These are phyloP conservation scores for Ceyx melanurus DNA, from an alignment of 2,113 vertebrate species.

Conservation along the genomic window DNA sequence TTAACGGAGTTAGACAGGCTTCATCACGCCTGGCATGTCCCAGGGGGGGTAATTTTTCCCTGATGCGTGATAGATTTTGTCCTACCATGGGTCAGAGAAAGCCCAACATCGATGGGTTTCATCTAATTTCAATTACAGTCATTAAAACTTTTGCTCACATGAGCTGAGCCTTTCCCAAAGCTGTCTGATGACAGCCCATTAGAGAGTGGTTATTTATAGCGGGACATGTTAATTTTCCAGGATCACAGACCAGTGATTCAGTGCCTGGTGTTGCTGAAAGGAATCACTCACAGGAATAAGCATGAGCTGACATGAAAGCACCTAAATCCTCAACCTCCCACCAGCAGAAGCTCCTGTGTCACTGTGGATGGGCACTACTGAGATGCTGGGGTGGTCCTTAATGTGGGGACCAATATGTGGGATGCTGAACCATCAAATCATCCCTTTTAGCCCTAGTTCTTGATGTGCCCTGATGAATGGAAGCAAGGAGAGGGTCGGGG, in stretches of 20 bases:
- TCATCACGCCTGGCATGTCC: background rate
- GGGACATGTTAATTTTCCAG: slow-evolving; percentile 71
- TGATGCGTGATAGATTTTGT: slow-evolving; percentile 60
- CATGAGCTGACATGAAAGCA: slow-evolving; percentile 47
- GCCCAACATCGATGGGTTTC: slow-evolving; percentile 67
- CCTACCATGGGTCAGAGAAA: slow-evolving; percentile 61
- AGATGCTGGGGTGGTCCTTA: background rate
- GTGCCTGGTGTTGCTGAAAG: slow-evolving; percentile 61
- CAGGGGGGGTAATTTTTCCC: slow-evolving; percentile 1
- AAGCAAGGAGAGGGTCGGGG: background rate
- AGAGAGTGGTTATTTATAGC: slow-evolving; percentile 77
- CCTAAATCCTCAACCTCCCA: background rate
- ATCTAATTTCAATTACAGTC: slow-evolving; percentile 78
- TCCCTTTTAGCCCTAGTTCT: background rate
- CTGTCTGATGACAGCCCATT: slow-evolving; percentile 71
- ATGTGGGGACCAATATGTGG: accelerated
- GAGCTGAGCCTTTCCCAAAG: slow-evolving; percentile 70
- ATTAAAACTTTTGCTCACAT: slow-evolving; percentile 70
- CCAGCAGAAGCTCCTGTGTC: background rate
- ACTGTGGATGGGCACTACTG: background rate
- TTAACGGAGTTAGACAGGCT: accelerated
- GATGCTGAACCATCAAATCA: background rate
- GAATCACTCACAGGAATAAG: slow-evolving; percentile 66
- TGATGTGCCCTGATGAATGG: background rate
- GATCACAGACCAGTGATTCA: slow-evolving; percentile 74